Conservation (phyloP, 2,113 vertebrate species). For the Perccottus glenii region DNA sequence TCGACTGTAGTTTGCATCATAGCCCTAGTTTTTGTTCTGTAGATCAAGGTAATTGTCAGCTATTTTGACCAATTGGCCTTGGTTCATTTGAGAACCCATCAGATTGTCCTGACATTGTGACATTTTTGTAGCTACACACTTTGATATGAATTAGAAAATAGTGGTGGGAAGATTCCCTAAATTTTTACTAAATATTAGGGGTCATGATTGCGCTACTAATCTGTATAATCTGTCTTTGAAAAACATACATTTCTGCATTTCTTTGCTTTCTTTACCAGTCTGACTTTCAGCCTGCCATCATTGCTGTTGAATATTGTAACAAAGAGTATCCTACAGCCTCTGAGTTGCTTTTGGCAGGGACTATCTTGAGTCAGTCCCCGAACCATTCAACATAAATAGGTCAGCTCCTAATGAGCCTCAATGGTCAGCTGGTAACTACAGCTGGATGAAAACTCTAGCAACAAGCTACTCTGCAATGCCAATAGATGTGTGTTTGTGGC, state of each 20-base stretch:
- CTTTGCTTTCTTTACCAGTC: neutral
- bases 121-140: too few relatives aligned
- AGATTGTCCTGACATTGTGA: too few relatives aligned
- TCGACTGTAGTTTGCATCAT: neutral
- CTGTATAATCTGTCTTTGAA: too few relatives aligned
- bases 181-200: too few relatives aligned
- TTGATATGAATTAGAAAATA: too few relatives aligned
- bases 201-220: too few relatives aligned
- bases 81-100: too few relatives aligned
- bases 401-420: slow-evolving; percentile 18
- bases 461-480: neutral
- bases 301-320: slow-evolving; percentile 18
- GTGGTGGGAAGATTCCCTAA: too few relatives aligned
- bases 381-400: slow-evolving; percentile 26
- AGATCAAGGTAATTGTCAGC: neutral
- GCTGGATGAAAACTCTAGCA: neutral
- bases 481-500: neutral
- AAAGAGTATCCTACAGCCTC: slow-evolving; percentile 12
- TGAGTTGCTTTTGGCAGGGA: slow-evolving; percentile 15
- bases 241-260: neutral
- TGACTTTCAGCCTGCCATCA: slow-evolving; percentile 10
- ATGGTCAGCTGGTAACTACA: slow-evolving; percentile 3
- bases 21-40: neutral
- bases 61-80: neutral
- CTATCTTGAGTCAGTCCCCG: slow-evolving; percentile 10